A percentile compares a stretch with the other conserved stretches of the same genome.
phyloP scores from a whole-genome alignment of 2,888 invertebrate species.

The Ellobium chinense region DNA sequence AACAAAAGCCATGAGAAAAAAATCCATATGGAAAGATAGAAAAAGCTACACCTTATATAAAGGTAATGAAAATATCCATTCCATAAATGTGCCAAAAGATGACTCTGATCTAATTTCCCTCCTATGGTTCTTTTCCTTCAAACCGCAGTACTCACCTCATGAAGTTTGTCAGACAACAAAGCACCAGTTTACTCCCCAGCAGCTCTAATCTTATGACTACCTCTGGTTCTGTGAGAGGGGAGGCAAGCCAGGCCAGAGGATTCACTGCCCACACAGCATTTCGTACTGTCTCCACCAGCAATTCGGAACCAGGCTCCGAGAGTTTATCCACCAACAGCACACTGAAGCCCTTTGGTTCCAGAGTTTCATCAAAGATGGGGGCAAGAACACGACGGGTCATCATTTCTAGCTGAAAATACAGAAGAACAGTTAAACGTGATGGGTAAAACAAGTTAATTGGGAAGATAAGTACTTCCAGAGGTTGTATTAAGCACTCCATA shows the following conservation, averaged over 20 bases:
- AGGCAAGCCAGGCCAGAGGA: conserved; percentile 29
- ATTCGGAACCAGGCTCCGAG: conserved; percentile 24
- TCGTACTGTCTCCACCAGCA: conserved; percentile 37
- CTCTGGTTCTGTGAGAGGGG: conserved; percentile 40
- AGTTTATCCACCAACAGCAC: conserved; percentile 41
- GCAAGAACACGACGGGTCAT: conserved; percentile 26
- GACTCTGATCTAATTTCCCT: too few relatives aligned
- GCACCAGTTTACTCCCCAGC: conserved; percentile 40
- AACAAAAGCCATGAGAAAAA: too few relatives aligned
- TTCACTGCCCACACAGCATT: conserved; percentile 37
- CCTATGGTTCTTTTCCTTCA: too few relatives aligned
- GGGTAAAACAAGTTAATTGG: too few relatives aligned
- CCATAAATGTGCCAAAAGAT: too few relatives aligned
- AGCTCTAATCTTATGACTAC: conserved; percentile 30
- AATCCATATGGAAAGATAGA: too few relatives aligned
- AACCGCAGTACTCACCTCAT: conserved; percentile 25
- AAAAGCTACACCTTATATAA: too few relatives aligned
- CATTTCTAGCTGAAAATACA: conserved; percentile 29
- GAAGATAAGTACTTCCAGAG: too few relatives aligned
- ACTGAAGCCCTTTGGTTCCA: conserved; percentile 29
- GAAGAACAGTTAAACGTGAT: too few relatives aligned
- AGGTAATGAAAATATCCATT: too few relatives aligned
- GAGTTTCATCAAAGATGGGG: conserved; percentile 25
- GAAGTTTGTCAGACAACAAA: conserved; percentile 22
- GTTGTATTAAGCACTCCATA: too few relatives aligned